Evolutionary conservation across 2,888 invertebrate species (phyloP).

Genomic region (Alviniconcha strummeri): DNA sequence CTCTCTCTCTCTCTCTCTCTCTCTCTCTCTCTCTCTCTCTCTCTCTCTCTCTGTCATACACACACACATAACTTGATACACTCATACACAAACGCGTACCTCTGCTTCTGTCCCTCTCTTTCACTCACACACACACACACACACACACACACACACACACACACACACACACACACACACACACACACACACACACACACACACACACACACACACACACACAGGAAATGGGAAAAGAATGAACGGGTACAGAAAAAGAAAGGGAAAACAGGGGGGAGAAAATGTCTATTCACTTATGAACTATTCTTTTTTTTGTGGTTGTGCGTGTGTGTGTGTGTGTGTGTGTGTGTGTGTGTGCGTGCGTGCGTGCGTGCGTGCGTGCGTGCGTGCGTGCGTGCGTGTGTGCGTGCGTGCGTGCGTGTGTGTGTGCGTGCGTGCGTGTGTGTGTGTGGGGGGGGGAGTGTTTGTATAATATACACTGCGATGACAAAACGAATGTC

Average conservation of each 20-base stretch:
- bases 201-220: neutral
- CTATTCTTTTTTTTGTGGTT: too few species aligned
- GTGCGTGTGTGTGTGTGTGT: too few species aligned
- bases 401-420: too few species aligned
- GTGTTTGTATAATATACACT: too few species aligned
- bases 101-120: too few species aligned
- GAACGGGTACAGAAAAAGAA: neutral
- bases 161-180: conserved; percentile 1
- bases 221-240: neutral
- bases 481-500: too few species aligned
- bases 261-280: neutral
- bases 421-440: too few species aligned
- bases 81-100: neutral
- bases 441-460: too few species aligned
- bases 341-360: neutral
- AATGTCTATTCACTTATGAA: neutral
- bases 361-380: too few species aligned
- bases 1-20: neutral
- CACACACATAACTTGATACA: neutral
- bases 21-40: neutral
- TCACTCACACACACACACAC: neutral
- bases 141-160: neutral
- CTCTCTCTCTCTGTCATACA: neutral
- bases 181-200: conserved; percentile 1
- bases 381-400: too few species aligned